Evolutionary conservation across 2,797 vertebrate genomes (phyloP).

Genomic region (Acestrorhynchus altus): DNA sequence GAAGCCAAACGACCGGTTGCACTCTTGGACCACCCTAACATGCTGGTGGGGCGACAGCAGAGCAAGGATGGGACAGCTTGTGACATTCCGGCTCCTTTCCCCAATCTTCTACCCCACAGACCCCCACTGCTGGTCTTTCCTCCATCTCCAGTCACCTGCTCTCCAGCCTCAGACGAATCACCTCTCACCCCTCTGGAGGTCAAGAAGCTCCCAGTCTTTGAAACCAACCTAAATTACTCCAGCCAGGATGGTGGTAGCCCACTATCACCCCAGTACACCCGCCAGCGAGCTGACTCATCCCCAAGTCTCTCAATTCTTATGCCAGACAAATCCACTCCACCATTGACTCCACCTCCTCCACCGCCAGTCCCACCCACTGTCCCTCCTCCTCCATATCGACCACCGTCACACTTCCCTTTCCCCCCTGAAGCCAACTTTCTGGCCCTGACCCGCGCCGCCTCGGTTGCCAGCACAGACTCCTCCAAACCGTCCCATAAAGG

Average conservation of each 20-base stretch:
- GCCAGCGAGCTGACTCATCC: constrained; percentile 86
- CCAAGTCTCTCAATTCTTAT: constrained; percentile 84
- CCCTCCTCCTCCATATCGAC: constrained; percentile 80
- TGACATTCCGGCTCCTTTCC: constrained; percentile 95
- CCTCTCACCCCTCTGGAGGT: constrained; percentile 95
- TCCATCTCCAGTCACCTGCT: constrained; percentile 91
- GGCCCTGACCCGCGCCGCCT: constrained; percentile 69
- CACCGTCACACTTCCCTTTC: constrained; percentile 87
- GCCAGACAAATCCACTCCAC: constrained; percentile 85
- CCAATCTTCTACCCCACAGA: constrained; percentile 92
- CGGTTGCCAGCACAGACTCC: constrained; percentile 68
- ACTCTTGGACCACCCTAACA: constrained; percentile 58
- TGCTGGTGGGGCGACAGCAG: constrained; percentile 51
- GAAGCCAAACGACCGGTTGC: constrained; percentile 74
- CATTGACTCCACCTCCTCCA: constrained; percentile 82
- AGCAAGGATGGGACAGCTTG: constrained; percentile 78
- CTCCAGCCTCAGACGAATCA: constrained; percentile 95
- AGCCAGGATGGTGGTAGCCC: constrained; percentile 86
- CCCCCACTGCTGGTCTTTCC: constrained; percentile 96
- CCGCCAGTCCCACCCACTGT: constrained; percentile 74
- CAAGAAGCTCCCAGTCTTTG: constrained; percentile 93
- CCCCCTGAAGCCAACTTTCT: constrained; percentile 82
- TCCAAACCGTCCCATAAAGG: constrained; percentile 71
- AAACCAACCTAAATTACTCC: constrained; percentile 91
- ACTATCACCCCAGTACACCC: constrained; percentile 86